Conservation (phyloP, 2,888 invertebrate species). For the Spilosoma lubricipeda region DNA sequence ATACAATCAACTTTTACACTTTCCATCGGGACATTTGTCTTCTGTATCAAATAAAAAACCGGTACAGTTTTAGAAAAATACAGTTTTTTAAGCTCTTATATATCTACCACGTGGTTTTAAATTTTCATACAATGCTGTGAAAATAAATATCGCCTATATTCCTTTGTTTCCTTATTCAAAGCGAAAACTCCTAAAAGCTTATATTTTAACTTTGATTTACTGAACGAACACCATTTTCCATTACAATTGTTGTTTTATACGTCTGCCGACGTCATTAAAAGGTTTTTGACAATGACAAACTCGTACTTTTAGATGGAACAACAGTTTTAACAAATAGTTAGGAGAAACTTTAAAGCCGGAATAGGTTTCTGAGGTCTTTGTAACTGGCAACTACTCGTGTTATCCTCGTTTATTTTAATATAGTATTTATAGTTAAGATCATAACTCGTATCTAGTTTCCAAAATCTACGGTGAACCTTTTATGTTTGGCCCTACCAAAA, state of each 20-base stretch:
- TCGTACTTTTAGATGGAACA: conserved; percentile 16
- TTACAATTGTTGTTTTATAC: conserved; percentile 47
- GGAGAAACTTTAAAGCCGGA: background rate
- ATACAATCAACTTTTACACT: background rate
- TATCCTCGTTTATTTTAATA: background rate
- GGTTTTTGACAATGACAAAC: conserved; percentile 13
- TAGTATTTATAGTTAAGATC: too few relatives aligned
- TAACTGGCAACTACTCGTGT: background rate
- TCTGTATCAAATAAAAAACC: background rate
- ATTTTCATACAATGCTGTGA: conserved; percentile 29
- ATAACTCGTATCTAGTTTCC: too few relatives aligned
- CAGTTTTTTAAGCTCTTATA: background rate
- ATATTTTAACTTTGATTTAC: conserved; percentile 35
- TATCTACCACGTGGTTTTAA: conserved; percentile 1
- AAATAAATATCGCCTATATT: conserved; percentile 28
- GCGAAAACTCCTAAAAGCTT: conserved; percentile 26
- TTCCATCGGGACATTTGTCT: too few relatives aligned
- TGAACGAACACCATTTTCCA: conserved; percentile 47
- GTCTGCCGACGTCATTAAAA: conserved; percentile 33
- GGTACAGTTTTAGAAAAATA: background rate
- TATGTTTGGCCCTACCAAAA: too few relatives aligned
- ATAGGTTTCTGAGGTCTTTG: too few relatives aligned
- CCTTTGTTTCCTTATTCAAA: conserved; percentile 36
- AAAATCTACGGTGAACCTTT: too few relatives aligned
- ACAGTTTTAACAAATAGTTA: conserved; percentile 7